Percentiles rank a stretch among this genome's conserved stretches.
These are phyloP conservation scores for Thryonomys swinderianus DNA, from an alignment of 2,113 vertebrate species.

Conservation along the genomic window DNA sequence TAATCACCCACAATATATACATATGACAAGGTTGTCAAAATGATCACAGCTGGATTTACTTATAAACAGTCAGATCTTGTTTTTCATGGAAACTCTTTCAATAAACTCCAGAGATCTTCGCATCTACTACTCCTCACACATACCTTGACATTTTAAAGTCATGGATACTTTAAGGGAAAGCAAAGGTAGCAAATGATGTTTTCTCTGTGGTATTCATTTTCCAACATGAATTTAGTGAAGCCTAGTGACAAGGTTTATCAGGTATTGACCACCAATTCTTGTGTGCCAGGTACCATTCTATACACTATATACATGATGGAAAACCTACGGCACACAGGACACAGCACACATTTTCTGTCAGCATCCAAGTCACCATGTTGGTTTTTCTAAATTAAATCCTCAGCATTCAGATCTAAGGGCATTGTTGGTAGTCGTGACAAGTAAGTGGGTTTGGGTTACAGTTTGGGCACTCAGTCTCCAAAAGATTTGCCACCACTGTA, in stretches of 20 bases:
- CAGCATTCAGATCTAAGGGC: neutral
- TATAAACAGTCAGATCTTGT: slow-evolving; percentile 36
- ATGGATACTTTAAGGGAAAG: neutral
- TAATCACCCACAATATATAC: slow-evolving; percentile 50
- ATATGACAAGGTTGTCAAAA: slow-evolving; percentile 11
- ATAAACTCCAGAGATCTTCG: slow-evolving; percentile 45
- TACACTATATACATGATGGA: neutral
- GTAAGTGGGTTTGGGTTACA: neutral
- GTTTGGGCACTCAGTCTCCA: neutral
- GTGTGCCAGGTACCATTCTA: neutral
- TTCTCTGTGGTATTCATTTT: neutral
- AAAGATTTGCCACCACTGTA: neutral
- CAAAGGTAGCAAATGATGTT: neutral
- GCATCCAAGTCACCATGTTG: neutral
- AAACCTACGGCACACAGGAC: neutral
- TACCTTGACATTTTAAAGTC: neutral
- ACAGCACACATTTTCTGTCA: neutral
- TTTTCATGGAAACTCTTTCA: slow-evolving; percentile 62
- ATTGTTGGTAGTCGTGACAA: neutral
- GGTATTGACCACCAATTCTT: neutral
- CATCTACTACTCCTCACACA: neutral
- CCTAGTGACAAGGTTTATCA: neutral
- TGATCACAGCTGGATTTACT: slow-evolving; percentile 54
- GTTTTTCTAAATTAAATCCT: neutral
- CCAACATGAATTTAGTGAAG: neutral